Base-by-base conservation (phyloP, 2,113 vertebrate genomes). In the Pluvialis apricaria region DNA sequence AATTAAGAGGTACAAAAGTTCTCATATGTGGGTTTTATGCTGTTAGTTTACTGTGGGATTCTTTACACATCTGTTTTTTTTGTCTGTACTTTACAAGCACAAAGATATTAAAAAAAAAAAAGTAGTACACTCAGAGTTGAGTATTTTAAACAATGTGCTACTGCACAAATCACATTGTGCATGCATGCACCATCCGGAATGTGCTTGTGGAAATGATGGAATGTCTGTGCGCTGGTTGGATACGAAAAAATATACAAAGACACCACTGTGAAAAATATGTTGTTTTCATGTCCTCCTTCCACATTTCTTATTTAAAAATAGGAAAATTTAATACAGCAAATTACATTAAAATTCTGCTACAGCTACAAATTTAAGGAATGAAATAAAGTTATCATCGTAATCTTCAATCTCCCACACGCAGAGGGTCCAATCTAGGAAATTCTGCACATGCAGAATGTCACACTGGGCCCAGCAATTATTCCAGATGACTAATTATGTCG, bases 401-500 rank as follows among this genome's bases (percentile, higher is more conserved):
- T 64, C 65, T 71, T 91, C 78, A 69, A 76, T 76, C 34, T 85
- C 84, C 32, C 70, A 80, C 40, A 76, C 3, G 2, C 70, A 91
- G 47, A 88, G 51, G 58, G 57, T 76, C 71, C 62, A 51, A 49
- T n/a, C 58, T 25, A 85, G 82, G 31, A 80, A 93, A 76, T 87
- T 89, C 94, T 94, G 91, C 86, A 79, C 25, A 26, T 26, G 69
- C 88, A 96, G 95, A 93, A 92, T 29, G 28, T 71, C 91, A 87
- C 69, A 69, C 54, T 80, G 81, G 88, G 54, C 73, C 78, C 84
- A 94, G 83, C 7, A 34, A 89, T 66, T 89, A 92, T 42, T 95
- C 65, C 91, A 89, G 91, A 95, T 85, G 88, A 95, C 93, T 86
- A 88, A 83, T 95, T 91, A 95, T 58, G 88, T 31, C 7, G 77